Conservation (phyloP, 37 sponge, comb jelly and placozoan genomes). For the Agelas oroides region DNA sequence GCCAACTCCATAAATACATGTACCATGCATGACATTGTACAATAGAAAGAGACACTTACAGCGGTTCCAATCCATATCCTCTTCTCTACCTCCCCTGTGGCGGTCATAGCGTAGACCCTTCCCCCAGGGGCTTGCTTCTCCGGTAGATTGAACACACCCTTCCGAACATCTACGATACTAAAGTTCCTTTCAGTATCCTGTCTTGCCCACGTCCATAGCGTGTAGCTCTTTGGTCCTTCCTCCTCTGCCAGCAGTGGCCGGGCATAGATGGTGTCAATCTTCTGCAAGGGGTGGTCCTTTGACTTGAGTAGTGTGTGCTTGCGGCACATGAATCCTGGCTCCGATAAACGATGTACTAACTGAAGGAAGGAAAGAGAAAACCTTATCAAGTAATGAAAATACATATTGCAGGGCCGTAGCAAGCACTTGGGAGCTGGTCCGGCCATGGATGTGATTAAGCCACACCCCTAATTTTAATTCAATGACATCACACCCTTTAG, state of each 20-base stretch:
- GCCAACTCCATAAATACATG: too few species aligned
- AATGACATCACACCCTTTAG: too few species aligned
- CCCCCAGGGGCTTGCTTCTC: constrained; percentile 79
- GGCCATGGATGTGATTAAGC: not conserved
- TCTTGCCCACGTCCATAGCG: constrained; percentile 81
- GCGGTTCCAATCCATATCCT: constrained; percentile 86
- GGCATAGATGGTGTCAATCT: constrained; percentile 75
- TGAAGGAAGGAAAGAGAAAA: not conserved
- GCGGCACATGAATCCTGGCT: constrained; percentile 83
- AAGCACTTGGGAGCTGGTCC: too few species aligned
- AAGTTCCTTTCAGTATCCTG: constrained; percentile 73
- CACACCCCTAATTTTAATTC: too few species aligned
- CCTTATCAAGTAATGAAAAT: not conserved
- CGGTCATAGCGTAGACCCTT: constrained; percentile 82
- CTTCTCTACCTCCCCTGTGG: constrained; percentile 86
- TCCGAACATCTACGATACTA: constrained; percentile 73
- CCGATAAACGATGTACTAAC: constrained; percentile 55
- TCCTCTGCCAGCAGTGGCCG: constrained; percentile 59
- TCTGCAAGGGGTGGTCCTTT: constrained; percentile 73
- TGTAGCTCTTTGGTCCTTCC: constrained; percentile 37
- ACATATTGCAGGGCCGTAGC: not conserved
- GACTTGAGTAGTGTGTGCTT: constrained; percentile 61
- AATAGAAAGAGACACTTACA: constrained; percentile 38
- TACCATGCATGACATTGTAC: too few species aligned
- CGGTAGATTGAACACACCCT: constrained; percentile 71